Conservation (phyloP, 2,797 vertebrate species). For the Carcharodon carcharias region DNA sequence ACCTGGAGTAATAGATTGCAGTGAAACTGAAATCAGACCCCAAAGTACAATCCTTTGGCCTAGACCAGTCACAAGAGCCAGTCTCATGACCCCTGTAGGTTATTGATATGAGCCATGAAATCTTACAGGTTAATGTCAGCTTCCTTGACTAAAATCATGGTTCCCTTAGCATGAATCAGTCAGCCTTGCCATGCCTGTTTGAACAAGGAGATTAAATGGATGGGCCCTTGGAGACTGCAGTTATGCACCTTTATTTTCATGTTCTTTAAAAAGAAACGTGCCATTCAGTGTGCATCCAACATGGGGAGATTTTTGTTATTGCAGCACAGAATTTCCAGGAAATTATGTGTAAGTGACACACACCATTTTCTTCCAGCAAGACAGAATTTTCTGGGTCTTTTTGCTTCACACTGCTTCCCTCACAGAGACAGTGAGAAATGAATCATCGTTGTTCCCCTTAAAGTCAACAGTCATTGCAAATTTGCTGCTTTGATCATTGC, state of each 20-base stretch:
- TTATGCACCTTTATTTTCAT: not conserved
- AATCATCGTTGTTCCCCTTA: not conserved
- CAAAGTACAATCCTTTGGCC: not conserved
- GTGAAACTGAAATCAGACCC: constrained; percentile 25
- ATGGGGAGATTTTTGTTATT: not conserved
- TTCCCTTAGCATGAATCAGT: constrained; percentile 2
- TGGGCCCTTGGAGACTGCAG: not conserved
- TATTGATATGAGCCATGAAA: constrained; percentile 24
- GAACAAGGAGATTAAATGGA: not conserved
- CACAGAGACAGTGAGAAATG: not conserved
- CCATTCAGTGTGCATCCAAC: not conserved
- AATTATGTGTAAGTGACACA: not conserved
- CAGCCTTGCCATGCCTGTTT: not conserved
- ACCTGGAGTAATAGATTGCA: not conserved
- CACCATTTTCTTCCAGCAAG: not conserved
- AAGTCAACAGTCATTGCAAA: not conserved
- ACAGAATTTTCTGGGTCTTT: not conserved
- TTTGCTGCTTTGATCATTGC: not conserved
- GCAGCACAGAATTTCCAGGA: not conserved
- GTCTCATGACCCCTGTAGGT: not conserved
- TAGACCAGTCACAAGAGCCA: not conserved
- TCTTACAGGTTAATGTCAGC: not conserved
- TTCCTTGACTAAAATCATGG: not conserved
- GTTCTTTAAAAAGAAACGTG: not conserved
- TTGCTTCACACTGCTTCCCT: not conserved